phyloP scores from a whole-genome alignment of 2,888 invertebrate genomes.

The Pimpla rufipes region DNA sequence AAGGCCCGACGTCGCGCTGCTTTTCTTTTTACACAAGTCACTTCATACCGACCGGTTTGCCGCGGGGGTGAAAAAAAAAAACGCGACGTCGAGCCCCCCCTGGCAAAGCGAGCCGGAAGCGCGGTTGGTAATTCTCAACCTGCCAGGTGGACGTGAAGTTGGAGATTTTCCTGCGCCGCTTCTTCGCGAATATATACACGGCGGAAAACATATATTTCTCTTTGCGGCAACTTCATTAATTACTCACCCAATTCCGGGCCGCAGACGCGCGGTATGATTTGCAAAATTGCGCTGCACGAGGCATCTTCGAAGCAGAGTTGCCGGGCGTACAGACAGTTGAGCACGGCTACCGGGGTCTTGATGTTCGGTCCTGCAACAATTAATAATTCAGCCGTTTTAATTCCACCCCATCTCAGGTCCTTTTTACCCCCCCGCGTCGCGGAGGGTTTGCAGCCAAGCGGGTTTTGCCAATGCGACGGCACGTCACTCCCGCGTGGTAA shows the following conservation, averaged over 20 bases:
- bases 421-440: no score
- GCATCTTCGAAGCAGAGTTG: slow-evolving; percentile 96
- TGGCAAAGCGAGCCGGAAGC: background rate
- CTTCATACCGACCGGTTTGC: slow-evolving; percentile 10
- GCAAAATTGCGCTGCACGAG: slow-evolving; percentile 95
- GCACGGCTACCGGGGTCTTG: slow-evolving; percentile 92
- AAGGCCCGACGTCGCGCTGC: background rate
- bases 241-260: slow-evolving; percentile 95
- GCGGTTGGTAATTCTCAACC: background rate
- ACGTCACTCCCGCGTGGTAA: background rate
- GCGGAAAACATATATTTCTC: background rate
- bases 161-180: background rate
- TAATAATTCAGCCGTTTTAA: slow-evolving; percentile 58
- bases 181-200: background rate
- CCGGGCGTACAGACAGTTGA: slow-evolving; percentile 95
- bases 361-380: slow-evolving; percentile 91
- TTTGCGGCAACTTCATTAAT: slow-evolving; percentile 10
- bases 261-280: slow-evolving; percentile 96
- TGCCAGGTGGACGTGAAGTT: background rate
- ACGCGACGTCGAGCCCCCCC: background rate
- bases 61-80: background rate
- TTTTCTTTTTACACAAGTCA: slow-evolving; percentile 37
- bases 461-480: background rate
- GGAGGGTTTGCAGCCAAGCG: background rate
- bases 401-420: background rate